Base-by-base conservation (phyloP, 2,797 vertebrate genomes). In the Tangara arthus region DNA sequence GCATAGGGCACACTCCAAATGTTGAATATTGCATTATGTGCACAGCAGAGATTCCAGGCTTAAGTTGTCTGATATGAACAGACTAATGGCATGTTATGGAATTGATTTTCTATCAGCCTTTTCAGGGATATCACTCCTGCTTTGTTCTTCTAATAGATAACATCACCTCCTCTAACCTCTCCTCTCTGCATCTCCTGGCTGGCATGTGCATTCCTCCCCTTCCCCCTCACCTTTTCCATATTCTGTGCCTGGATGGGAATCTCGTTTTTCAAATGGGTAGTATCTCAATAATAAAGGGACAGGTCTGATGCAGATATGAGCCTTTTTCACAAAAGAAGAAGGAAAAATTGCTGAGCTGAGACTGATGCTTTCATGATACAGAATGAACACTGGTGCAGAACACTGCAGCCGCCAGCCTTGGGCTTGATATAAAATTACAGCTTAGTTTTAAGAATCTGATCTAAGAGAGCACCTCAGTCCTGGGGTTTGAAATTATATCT, bases 111-210 rank as follows among this genome's bases (percentile, higher is more conserved):
- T 47, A 86, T 89, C 94, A 91, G 66, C 52, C 37, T 78, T 80
- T 68, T 68, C 91, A 82, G 91, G 87, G 73, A 56, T 84, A 86
- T 96, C 87, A 79, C 52, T 96, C 85, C 77, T 91, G 52, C 95
- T 94, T 96, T 97, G 89, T 93, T 97, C 94, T 91, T 88, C 91
- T 93, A 84, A 92, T 27, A 88, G 87, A 93, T 88, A 96, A 72
- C 82, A 91, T 93, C 89, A 53, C 72, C 92, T 91, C 63, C 79
- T 44, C 28, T 46, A 73, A 91, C 85, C 82, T 95, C 77, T 70
- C 32, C 70, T 90, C 77, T 70, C 86, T 79, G 66, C 91, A 34
- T 79, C 70, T 66, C 22, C 17, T 46, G 82, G 63, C 57, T 76
- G 79, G 4, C 44, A n/a, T 17, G 47, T 76, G 49, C 49, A 24